Evolutionary conservation across 92 coral and sea anemone genomes (phyloP), one percentile per base, ranked within the genome.

Genomic region (Epizoanthus scotinus): DNA sequence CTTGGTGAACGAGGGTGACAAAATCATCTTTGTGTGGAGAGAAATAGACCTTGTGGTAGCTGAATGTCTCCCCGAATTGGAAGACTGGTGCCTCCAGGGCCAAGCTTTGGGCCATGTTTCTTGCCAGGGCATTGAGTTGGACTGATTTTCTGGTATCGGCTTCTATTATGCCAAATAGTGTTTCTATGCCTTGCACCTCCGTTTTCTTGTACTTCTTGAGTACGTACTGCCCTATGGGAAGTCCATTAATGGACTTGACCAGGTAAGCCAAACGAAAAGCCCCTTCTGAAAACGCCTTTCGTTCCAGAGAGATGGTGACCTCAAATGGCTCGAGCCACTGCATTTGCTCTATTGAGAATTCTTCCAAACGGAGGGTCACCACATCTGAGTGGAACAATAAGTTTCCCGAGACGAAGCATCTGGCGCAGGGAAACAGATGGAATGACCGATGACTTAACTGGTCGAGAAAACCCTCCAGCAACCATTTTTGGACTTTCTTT

Each of bases 181-280:
- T 7, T 56, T 54, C 12, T 24, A 87, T 83, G 29, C 60, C 85
- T 26, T 28, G 65, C 21, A 34, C 59, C 38, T 87, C 80, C n/a
- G 8, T 19, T 54, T 74, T 54, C 66, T 82, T 57, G 57, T 87
- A 83, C 19, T 81, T 81, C 56, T 83, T 83, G 26, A 83, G 1
- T 10, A 83, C 87, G 71, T 84, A 87, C 61, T 87, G 52, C 64
- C 88, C 85, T 49, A 71, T 47, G 6, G 87, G 88, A 54, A 78
- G 77, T 36, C 88, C 88, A 1, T 73, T 15, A 54, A 83, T 74
- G 6, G 78, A 81, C 65, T 83, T 78, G 42, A 78, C 85, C 36
- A 68, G 25, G 68, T 74, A 87, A 9, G 88, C 91, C 63, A 58
- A 82, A n/a, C 85, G 71, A 50, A 84, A 84, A 7, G 75, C 91